phyloP scores from a whole-genome alignment of 2,113 vertebrate species.

The Siniperca knerii region DNA sequence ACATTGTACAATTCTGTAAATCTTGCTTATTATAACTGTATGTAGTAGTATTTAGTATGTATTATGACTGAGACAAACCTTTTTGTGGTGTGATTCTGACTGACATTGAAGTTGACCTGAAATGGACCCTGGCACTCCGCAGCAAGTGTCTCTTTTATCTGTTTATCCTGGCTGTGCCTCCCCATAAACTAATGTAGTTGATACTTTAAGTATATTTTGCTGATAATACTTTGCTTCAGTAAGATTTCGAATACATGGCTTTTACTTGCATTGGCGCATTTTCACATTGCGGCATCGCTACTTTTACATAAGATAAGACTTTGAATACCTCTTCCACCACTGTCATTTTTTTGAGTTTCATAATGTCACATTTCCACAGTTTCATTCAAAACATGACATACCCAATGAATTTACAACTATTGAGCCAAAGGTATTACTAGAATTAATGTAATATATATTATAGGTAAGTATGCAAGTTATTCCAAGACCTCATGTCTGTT shows the following conservation, averaged over 20 bases:
- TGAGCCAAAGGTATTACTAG: background rate
- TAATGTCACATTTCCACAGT: background rate
- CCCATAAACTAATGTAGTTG: too few species aligned
- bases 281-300: too few species aligned
- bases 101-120: slow-evolving; percentile 6
- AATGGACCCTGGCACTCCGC: slow-evolving; percentile 3
- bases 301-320: too few species aligned
- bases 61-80: background rate
- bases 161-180: slow-evolving; percentile 8
- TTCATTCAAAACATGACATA: background rate
- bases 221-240: too few species aligned
- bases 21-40: background rate
- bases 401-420: background rate
- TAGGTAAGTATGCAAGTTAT: background rate
- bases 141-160: slow-evolving; percentile 21
- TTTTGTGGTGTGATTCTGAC: background rate
- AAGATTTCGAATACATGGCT: too few species aligned
- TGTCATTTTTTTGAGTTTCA: too few species aligned
- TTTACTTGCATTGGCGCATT: too few species aligned
- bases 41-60: too few species aligned
- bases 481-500: background rate
- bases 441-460: too few species aligned
- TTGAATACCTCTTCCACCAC: too few species aligned
- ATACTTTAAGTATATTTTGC: too few species aligned
- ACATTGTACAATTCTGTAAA: background rate